These are phyloP conservation scores for Pangasianodon hypophthalmus DNA, from an alignment of 2,113 vertebrate species.

Conservation along the genomic window DNA sequence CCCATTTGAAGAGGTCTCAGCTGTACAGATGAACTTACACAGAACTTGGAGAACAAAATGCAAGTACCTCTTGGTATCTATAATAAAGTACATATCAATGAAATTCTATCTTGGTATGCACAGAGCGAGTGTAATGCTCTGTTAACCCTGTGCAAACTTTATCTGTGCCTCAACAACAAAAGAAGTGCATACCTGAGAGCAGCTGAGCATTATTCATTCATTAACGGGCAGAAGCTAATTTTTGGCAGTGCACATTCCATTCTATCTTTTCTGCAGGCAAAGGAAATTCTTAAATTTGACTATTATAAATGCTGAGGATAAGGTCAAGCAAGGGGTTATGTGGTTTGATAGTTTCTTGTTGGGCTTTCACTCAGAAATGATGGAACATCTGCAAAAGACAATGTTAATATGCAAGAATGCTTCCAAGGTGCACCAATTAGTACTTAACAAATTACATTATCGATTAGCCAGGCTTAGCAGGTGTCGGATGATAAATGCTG, in stretches of 20 bases:
- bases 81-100: not conserved
- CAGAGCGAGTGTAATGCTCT: not conserved
- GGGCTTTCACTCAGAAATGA: not conserved
- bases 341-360: not conserved
- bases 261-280: not conserved
- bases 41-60: constrained; percentile 7
- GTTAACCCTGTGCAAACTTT: not conserved
- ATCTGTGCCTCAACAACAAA: not conserved
- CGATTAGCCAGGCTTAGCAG: constrained; percentile 45
- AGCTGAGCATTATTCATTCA: not conserved
- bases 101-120: not conserved
- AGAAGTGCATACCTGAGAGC: not conserved
- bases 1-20: constrained; percentile 25
- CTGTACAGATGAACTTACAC: constrained; percentile 20
- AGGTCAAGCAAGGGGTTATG: not conserved
- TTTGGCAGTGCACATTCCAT: not conserved
- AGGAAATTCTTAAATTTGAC: not conserved
- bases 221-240: not conserved
- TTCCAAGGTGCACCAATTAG: constrained; percentile 66
- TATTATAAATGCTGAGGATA: not conserved
- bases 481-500: constrained; percentile 34
- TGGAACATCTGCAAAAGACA: constrained; percentile 37
- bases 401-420: constrained; percentile 48
- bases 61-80: not conserved
- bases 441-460: constrained; percentile 60